Percentiles rank a stretch among this genome's conserved stretches.
Evolutionary conservation across 1,140 invertebrate genomes (phyloP).

Genomic region (Tetragnatha versicolor): DNA sequence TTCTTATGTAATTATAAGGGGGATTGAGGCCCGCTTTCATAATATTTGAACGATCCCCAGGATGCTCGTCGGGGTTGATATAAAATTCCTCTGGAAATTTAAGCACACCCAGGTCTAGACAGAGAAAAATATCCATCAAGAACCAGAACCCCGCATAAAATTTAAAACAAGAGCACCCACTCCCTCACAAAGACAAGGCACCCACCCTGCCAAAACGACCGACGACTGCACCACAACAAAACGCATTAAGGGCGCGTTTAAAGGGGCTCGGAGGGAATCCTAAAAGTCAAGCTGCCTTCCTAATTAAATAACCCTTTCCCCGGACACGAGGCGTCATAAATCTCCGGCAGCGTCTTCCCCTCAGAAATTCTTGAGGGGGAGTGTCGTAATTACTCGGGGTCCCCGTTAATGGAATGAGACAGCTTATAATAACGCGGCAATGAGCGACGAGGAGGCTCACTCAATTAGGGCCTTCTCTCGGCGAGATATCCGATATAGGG

Average conservation of each 20-base stretch:
- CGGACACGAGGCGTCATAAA: neutral
- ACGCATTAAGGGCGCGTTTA: too few species aligned
- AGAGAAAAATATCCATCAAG: too few species aligned
- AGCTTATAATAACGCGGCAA: slow-evolving; percentile 23
- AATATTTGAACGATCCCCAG: too few species aligned
- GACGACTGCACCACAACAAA: neutral
- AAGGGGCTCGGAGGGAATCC: too few species aligned
- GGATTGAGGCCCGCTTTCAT: too few species aligned
- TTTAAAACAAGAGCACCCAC: neutral
- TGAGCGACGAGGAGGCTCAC: neutral
- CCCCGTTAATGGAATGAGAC: slow-evolving; percentile 43
- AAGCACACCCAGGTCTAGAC: too few species aligned
- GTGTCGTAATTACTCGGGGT: slow-evolving; percentile 35
- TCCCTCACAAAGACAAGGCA: neutral
- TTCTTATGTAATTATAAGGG: too few species aligned
- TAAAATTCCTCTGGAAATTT: too few species aligned
- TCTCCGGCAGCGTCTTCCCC: neutral
- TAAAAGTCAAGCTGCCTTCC: neutral
- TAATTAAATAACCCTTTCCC: slow-evolving; percentile 41
- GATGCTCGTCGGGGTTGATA: too few species aligned
- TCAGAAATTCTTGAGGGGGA: slow-evolving; percentile 15
- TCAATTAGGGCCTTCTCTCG: neutral
- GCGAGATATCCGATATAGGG: slow-evolving; percentile 3
- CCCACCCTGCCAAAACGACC: neutral
- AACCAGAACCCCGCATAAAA: too few species aligned